Evolutionary conservation across 1,140 invertebrate genomes (phyloP).

Genomic region (Drosophila lacertosa): DNA sequence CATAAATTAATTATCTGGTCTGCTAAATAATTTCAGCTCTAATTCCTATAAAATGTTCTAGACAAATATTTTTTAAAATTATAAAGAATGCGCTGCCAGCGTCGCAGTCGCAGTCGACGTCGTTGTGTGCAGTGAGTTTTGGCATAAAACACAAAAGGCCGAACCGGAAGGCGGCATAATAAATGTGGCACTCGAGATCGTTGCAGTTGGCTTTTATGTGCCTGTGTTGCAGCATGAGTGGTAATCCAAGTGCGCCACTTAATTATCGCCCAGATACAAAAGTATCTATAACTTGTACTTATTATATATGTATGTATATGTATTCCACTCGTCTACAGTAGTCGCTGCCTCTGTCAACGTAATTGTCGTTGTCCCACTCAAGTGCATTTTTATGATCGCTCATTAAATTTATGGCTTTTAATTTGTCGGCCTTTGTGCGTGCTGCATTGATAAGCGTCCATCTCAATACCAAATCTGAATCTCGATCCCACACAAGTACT

Average conservation of each 20-base stretch:
- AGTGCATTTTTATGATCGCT: conserved; percentile 77
- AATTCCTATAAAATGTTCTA: conserved; percentile 22
- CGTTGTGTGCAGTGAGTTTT: conserved; percentile 9
- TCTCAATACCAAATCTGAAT: conserved; percentile 26
- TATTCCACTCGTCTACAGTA: conserved; percentile 17
- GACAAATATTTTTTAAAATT: conserved; percentile 43
- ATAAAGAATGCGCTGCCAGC: conserved; percentile 18
- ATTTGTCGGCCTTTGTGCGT: conserved; percentile 68
- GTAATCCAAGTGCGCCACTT: conserved; percentile 53
- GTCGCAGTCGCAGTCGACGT: neutral
- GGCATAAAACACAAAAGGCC: conserved; percentile 43
- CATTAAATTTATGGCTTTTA: conserved; percentile 79
- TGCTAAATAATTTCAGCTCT: conserved; percentile 27
- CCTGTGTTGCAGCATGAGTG: conserved; percentile 32
- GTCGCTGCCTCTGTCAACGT: conserved; percentile 19
- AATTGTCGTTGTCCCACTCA: conserved; percentile 52
- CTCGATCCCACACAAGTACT: conserved; percentile 37
- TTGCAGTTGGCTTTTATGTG: conserved; percentile 26
- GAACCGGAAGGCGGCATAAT: conserved; percentile 22
- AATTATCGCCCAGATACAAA: conserved; percentile 51
- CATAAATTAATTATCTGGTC: conserved; percentile 9
- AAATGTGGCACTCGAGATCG: conserved; percentile 33
- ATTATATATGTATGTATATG: conserved; percentile 31
- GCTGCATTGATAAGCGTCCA: conserved; percentile 38
- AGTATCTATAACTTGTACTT: conserved; percentile 35